These are phyloP conservation scores for Phaethornis superciliosus DNA, from an alignment of 2,113 vertebrate species.

Conservation along the genomic window DNA sequence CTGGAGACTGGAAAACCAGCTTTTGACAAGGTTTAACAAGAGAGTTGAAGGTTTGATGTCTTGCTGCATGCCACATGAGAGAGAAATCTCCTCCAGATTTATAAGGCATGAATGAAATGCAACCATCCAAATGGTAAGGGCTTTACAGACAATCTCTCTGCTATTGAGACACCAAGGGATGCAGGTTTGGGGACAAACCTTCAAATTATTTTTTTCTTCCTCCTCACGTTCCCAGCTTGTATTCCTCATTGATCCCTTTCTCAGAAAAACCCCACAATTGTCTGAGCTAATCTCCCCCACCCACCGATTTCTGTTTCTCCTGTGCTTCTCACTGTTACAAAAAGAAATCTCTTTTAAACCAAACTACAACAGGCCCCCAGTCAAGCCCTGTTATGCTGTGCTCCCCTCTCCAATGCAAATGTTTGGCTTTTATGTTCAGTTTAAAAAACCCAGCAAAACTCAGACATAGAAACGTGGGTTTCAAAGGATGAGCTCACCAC, in stretches of 20 bases:
- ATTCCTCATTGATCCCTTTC: not conserved
- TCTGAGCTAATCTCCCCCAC: not conserved
- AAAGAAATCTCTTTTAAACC: not conserved
- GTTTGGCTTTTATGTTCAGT: not conserved
- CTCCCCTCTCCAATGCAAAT: not conserved
- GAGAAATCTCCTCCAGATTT: not conserved
- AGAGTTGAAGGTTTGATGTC: not conserved
- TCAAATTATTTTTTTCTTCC: not conserved
- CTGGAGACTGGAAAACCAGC: not conserved
- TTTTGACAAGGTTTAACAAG: not conserved
- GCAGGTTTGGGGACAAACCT: not conserved
- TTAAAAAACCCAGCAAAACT: not conserved
- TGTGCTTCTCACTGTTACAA: not conserved
- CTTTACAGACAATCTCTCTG: rapidly evolving
- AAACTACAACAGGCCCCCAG: not conserved
- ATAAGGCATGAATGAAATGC: not conserved
- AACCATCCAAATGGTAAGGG: not conserved
- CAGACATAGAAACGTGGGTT: not conserved
- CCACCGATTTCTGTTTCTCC: not conserved
- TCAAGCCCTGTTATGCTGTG: not conserved
- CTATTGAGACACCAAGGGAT: not conserved
- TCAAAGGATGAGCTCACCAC: not conserved
- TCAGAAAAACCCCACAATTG: not conserved
- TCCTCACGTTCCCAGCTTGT: not conserved
- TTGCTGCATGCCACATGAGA: not conserved